Evolutionary conservation across 2,888 invertebrate species (phyloP), one percentile per base, ranked within the genome.

Genomic region (Ethmia dodecea): DNA sequence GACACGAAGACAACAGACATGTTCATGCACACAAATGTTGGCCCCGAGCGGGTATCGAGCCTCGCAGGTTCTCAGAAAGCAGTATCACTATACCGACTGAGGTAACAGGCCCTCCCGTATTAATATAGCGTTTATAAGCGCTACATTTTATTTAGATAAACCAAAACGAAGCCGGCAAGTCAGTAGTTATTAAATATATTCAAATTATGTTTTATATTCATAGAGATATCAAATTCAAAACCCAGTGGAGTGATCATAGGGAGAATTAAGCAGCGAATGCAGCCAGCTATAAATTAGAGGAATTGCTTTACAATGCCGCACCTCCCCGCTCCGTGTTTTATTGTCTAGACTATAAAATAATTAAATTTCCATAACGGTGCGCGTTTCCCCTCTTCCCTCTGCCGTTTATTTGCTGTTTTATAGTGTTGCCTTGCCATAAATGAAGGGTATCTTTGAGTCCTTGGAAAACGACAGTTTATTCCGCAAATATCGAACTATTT

Each of bases 301-400:
- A 51, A 49, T 49, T 43, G 51, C 43, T 47, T 50, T 43, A 45
- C 42, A 48, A 49, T 40, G 36, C 48, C 50, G 46, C 49, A 47
- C 51, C 55, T 52, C 57, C 57, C 57, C 55, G 53, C 49, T 52
- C 49, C 45, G 47, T 55, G 58, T 64, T 65, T 67, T 67, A 67
- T 64, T 63, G 61, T 64, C 56, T 52, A 52, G 55, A 57, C 60
- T 60, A 61, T 72, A 67, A 70, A 72, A 67, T 73, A 72, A 73
- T 73, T 72, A 73, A 71, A 71, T 73, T 72, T 68, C 67, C 71
- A 69, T 73, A 73, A 61, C 61, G 58, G 45, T 52, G 55, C 55
- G 41, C 49, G 45, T 50, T 49, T 33, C 43, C 49, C 56, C 45
- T 39, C 35, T 41, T 50, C 45, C 45, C 50, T 31, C 31, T 13